Evolutionary conservation across 2,888 invertebrate species (phyloP).

Genomic region (Corbicula japonica): DNA sequence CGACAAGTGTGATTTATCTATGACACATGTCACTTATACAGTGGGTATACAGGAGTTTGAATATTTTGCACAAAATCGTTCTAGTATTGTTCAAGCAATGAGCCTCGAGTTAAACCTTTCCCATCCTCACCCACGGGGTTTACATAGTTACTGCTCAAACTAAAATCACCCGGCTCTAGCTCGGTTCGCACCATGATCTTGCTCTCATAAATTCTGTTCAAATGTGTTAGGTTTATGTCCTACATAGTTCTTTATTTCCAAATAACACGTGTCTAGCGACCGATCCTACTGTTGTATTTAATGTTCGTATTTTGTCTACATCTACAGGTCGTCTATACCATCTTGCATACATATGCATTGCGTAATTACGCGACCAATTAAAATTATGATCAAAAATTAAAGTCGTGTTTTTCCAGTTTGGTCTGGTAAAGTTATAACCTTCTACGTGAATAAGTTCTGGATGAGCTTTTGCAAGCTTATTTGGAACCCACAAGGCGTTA

Average conservation of each 20-base stretch:
- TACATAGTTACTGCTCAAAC: no score
- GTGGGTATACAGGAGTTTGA: no score
- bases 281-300: constrained; percentile 62
- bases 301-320: constrained; percentile 41
- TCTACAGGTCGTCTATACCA: constrained; percentile 40
- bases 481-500: constrained; percentile 58
- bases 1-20: no score
- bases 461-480: constrained; percentile 37
- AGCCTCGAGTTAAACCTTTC: no score
- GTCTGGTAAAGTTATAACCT: constrained; percentile 62
- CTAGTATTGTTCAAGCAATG: no score
- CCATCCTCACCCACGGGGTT: no score
- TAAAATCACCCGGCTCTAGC: no score
- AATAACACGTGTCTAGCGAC: constrained; percentile 56
- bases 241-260: constrained; percentile 61
- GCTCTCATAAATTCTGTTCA: no score
- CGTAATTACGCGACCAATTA: constrained; percentile 60
- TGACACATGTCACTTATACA: no score
- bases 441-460: constrained; percentile 60
- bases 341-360: constrained; percentile 55
- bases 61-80: no score
- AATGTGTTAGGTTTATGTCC: no score
- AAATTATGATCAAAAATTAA: constrained; percentile 53
- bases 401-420: constrained; percentile 49
- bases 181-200: no score